These are phyloP conservation scores for Platysternon megacephalum DNA, from an alignment of 2,113 vertebrate genomes.

Conservation along the genomic window DNA sequence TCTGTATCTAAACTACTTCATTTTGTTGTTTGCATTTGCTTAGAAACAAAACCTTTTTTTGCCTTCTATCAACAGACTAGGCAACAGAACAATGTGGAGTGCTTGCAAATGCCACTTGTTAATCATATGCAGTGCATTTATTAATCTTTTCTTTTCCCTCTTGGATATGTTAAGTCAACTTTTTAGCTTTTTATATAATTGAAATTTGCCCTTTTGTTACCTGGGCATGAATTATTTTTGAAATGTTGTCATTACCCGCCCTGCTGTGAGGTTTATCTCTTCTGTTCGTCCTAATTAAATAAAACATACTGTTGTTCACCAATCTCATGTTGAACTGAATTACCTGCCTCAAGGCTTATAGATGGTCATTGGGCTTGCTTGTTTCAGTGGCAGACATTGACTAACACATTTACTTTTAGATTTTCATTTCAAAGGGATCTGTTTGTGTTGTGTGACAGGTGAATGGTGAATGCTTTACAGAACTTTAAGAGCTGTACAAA, in stretches of 20 bases:
- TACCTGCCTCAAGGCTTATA: conserved; percentile 76
- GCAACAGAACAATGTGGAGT: conserved; percentile 54
- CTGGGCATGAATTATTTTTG: conserved; percentile 80
- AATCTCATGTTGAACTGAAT: conserved; percentile 64
- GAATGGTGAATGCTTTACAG: conserved; percentile 63
- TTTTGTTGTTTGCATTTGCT: conserved; percentile 6
- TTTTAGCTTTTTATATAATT: conserved; percentile 76
- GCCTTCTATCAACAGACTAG: conserved; percentile 26
- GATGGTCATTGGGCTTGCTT: conserved; percentile 17
- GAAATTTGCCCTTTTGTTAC: conserved; percentile 80
- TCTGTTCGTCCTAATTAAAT: conserved; percentile 83
- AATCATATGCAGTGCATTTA: conserved; percentile 26
- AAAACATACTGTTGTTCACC: conserved; percentile 77
- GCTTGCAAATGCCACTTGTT: conserved; percentile 67
- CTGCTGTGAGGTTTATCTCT: conserved; percentile 82
- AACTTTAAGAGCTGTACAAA: conserved; percentile 70
- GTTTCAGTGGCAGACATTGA: conserved; percentile 31
- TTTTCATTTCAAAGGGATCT: conserved; percentile 72
- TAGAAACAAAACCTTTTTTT: conserved; percentile 25
- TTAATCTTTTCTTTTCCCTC: conserved; percentile 19
- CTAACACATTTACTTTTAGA: conserved; percentile 52
- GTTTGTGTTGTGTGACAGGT: conserved; percentile 65
- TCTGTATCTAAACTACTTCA: conserved; percentile 21
- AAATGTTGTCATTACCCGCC: conserved; percentile 71
- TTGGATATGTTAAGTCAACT: conserved; percentile 53